Evolutionary conservation across 2,797 vertebrate genomes (phyloP), one percentile per base, ranked within the genome.

Genomic region (Trichosurus vulpecula): DNA sequence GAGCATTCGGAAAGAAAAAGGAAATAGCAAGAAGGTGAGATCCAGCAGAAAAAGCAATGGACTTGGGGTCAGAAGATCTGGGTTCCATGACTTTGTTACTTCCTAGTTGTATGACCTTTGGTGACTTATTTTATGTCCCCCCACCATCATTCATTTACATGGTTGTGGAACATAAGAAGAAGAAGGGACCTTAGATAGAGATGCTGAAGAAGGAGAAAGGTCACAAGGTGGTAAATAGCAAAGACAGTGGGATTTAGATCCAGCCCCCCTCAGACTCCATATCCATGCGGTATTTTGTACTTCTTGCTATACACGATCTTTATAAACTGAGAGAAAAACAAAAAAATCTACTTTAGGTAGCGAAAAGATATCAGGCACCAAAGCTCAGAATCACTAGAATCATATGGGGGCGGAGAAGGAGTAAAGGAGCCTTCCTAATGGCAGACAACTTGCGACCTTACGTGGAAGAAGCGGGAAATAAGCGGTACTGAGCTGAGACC

Each of bases 1-100:
- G 25, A 61, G 81, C 10, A 2, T 95, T 97, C 91, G 94, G 91
- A 58, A 93, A 55, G 61, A 96, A 95, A 92, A 97, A 95, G 95
- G 92, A 97, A 94, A 95, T 89, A 92, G 94, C 96, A 94, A 97
- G n/a, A 74, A 74, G 66, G n/a, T 74, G 90, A 89, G 41, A 94
- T 58, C 94, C 66, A 95, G 96, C 19, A 92, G 97, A 97, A 91
- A 74, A 74, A 74, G 66, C n/a, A 22, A 41, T 22, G 6, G n/a
- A 74, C n/a, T 74, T 74, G 66, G 6, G 19, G n/a, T 22, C 66
- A 74, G n/a, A 74, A 74, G 6, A 74, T 22, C 41, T 41, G 19
- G 16, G 35, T 14, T n/a, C 61, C 61, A 19, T 19, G 14, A n/a
- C 35, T 66, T 66, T 66, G 14, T 8, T 66, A 66, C n/a, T 41